Conservation (phyloP, 1,140 invertebrate genomes). For the Calycopis cecrops region DNA sequence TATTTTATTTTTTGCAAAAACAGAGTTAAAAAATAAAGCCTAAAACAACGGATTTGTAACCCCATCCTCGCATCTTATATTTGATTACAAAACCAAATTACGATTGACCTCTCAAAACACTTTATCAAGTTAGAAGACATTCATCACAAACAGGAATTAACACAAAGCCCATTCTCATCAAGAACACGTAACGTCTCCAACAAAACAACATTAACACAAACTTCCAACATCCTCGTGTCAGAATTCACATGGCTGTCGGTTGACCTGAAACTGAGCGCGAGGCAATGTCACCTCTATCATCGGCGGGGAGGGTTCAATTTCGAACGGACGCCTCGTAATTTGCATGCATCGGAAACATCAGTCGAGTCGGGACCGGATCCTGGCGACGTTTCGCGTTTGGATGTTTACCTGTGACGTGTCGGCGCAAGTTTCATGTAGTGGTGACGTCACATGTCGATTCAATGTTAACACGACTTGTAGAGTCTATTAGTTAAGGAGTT, state of each 20-base stretch:
- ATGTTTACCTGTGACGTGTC: constrained; percentile 11
- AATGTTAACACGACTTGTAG: too few relatives aligned
- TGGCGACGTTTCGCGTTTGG: constrained; percentile 27
- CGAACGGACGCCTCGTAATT: constrained; percentile 32
- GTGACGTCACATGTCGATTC: too few relatives aligned
- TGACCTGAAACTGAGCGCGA: constrained; percentile 13
- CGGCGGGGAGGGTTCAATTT: constrained; percentile 22
- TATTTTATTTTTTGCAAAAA: too few relatives aligned
- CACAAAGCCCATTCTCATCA: constrained; percentile 26
- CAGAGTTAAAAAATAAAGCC: too few relatives aligned
- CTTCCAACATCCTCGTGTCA: constrained; percentile 32
- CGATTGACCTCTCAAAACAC: too few relatives aligned
- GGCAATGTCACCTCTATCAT: constrained; percentile 32
- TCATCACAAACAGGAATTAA: not conserved
- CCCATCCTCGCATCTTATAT: too few relatives aligned
- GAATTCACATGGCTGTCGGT: constrained; percentile 33
- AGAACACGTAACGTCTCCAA: constrained; percentile 29
- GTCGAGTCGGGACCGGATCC: constrained; percentile 36
- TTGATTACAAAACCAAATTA: too few relatives aligned
- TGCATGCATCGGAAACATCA: constrained; percentile 45
- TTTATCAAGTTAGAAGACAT: too few relatives aligned
- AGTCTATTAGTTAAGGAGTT: too few relatives aligned
- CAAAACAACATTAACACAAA: constrained; percentile 32
- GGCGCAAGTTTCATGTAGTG: not conserved
- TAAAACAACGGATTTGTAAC: too few relatives aligned